These are phyloP conservation scores for Pristiophorus japonicus DNA, from an alignment of 2,113 vertebrate species.

Conservation along the genomic window DNA sequence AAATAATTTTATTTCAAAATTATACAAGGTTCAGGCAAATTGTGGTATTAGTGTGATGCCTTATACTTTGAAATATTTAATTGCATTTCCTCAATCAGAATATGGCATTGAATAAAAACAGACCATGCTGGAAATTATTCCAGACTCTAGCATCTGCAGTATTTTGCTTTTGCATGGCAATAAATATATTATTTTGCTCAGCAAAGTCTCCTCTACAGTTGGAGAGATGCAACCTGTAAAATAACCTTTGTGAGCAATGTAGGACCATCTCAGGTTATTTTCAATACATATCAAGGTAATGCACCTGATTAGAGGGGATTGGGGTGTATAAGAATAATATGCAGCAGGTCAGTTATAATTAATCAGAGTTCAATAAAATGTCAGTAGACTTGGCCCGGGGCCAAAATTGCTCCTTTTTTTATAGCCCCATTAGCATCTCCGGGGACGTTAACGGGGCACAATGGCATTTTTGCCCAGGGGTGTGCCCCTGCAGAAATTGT, in stretches of 20 bases:
- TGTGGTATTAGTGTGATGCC: background rate
- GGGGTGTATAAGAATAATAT: background rate
- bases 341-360: background rate
- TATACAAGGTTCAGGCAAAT: background rate
- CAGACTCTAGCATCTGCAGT: too few species aligned
- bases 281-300: too few species aligned
- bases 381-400: background rate
- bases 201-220: background rate
- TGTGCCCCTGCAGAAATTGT: too few species aligned
- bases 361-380: background rate
- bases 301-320: background rate
- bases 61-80: background rate
- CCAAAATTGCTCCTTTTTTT: too few species aligned
- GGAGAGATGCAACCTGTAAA: too few species aligned
- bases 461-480: too few species aligned
- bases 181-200: background rate
- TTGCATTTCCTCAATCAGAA: background rate
- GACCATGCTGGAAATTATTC: too few species aligned
- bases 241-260: background rate
- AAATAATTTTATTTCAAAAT: background rate
- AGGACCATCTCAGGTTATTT: background rate
- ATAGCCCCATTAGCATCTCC: too few species aligned
- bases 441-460: too few species aligned
- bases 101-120: background rate
- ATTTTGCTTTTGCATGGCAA: too few species aligned